phyloP scores from a whole-genome alignment of 2,797 vertebrate species.

The Enteromius mattozi region DNA sequence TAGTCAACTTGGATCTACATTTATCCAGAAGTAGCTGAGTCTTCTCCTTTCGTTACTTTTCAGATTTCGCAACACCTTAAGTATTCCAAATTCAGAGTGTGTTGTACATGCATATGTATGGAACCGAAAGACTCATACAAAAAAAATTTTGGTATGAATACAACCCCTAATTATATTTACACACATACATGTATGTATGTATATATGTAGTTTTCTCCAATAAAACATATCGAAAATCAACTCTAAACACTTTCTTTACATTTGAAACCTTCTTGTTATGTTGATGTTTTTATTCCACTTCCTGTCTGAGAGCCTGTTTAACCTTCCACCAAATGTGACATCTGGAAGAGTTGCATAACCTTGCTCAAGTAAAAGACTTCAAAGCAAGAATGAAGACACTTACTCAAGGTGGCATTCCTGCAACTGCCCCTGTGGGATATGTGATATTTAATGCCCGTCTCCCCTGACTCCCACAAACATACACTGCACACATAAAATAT shows the following conservation, averaged over 20 bases:
- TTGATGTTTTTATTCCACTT: conserved; percentile 14
- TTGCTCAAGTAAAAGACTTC: conserved; percentile 49
- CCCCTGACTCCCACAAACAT: conserved; percentile 9
- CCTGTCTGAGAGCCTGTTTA: conserved; percentile 32
- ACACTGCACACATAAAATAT: conserved; percentile 10
- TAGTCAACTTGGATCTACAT: too few relatives aligned
- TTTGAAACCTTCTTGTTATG: conserved; percentile 19
- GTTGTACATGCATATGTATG: background rate
- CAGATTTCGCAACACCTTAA: too few relatives aligned
- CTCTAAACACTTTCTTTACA: background rate
- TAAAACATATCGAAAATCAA: background rate
- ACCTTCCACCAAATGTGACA: conserved; percentile 59
- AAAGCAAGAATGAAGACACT: conserved; percentile 49
- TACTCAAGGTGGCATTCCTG: conserved; percentile 39
- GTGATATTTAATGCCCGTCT: conserved; percentile 53
- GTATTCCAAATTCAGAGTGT: too few relatives aligned
- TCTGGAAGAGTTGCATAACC: conserved; percentile 60
- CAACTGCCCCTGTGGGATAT: conserved; percentile 41
- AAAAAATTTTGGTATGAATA: too few relatives aligned
- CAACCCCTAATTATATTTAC: background rate
- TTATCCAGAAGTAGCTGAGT: background rate
- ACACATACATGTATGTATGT: background rate
- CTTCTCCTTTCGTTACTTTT: too few relatives aligned
- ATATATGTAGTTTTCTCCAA: background rate
- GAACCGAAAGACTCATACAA: background rate